These are phyloP conservation scores for Drymodes brunneopygia DNA, from an alignment of 2,113 vertebrate genomes.

Conservation along the genomic window DNA sequence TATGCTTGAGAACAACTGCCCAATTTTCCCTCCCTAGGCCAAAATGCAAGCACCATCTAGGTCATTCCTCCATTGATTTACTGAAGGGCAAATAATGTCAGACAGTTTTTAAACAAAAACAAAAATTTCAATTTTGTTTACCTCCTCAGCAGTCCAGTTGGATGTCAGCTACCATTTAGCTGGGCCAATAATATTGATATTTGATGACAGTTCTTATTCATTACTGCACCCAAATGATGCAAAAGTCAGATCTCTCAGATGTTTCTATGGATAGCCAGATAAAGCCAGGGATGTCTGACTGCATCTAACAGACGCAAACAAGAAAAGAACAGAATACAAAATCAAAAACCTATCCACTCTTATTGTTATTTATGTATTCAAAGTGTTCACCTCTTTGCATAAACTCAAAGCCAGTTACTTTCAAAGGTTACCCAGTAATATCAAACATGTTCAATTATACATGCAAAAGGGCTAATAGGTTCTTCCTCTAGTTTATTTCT, in stretches of 20 bases:
- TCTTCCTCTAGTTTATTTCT: slow-evolving; percentile 55
- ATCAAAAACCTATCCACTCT: not conserved
- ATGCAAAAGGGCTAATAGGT: slow-evolving; percentile 53
- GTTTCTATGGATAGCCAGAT: slow-evolving; percentile 35
- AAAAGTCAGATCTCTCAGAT: slow-evolving; percentile 65
- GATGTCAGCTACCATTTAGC: slow-evolving; percentile 74
- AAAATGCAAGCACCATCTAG: slow-evolving; percentile 35
- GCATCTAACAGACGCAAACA: slow-evolving; percentile 41
- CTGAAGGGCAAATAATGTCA: slow-evolving; percentile 74
- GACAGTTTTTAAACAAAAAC: slow-evolving; percentile 59
- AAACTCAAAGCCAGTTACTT: slow-evolving; percentile 44
- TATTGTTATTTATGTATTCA: slow-evolving; percentile 59
- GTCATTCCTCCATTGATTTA: slow-evolving; percentile 55
- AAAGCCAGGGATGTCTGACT: slow-evolving; percentile 11
- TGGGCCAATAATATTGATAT: slow-evolving; percentile 74
- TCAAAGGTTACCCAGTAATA: slow-evolving; percentile 43
- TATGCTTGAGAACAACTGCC: not conserved
- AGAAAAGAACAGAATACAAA: slow-evolving; percentile 56
- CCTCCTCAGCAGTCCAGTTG: slow-evolving; percentile 55
- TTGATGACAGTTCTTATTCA: slow-evolving; percentile 76
- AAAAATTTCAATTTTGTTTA: slow-evolving; percentile 73
- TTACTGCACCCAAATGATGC: slow-evolving; percentile 61
- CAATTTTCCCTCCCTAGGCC: not conserved
- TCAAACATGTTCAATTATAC: slow-evolving; percentile 44
- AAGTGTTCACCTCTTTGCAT: slow-evolving; percentile 18